Evolutionary conservation across 2,888 invertebrate species (phyloP), one percentile per base, ranked within the genome.

Genomic region (Neocrepidodera transversa): DNA sequence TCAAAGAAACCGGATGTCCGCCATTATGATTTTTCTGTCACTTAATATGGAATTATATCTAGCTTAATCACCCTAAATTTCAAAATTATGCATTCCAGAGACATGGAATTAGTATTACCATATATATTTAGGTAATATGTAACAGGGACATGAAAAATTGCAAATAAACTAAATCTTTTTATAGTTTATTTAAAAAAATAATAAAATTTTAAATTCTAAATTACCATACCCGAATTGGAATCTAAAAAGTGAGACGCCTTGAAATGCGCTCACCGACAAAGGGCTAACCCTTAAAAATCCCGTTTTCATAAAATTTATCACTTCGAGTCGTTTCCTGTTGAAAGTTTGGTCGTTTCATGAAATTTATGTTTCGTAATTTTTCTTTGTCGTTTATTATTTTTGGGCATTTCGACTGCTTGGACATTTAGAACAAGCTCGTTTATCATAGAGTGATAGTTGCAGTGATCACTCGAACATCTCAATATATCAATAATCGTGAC

Each of bases 281-380:
- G 42, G 42, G 23, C 23, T 10, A 42, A 42, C 42, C 42, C 20
- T 23, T 13, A 13, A 11, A 42, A 42, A 42, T 3, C 16, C 42
- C 42, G 42, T 20, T 42, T 42, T 20, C 6, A 23, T 1, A 2
- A 13, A 42, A 42, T 42, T 42, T 42, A 42, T 42, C 42, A 20
- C 42, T 42, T 23, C 10, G 20, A 42, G n/a, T 23, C 42, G 42
- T 42, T 42, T 42, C 42, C 42, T 42, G 42, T 42, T 42, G 42
- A 42, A 42, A 42, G 42, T 42, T 42, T 42, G 20, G 42, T 13
- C 42, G 42, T 42, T 42, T 13, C 20, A n/a, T n/a, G 42, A 13
- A 42, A 42, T 42, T 42, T 42, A 42, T 42, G 42, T 42, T 8
- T 42, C 42, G 42, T 42, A 42, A 42, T 42, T 42, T 42, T 42